Evolutionary conservation across 2,113 vertebrate species (phyloP), one percentile per base, ranked within the genome.

Genomic region (Gopherus evgoodei): DNA sequence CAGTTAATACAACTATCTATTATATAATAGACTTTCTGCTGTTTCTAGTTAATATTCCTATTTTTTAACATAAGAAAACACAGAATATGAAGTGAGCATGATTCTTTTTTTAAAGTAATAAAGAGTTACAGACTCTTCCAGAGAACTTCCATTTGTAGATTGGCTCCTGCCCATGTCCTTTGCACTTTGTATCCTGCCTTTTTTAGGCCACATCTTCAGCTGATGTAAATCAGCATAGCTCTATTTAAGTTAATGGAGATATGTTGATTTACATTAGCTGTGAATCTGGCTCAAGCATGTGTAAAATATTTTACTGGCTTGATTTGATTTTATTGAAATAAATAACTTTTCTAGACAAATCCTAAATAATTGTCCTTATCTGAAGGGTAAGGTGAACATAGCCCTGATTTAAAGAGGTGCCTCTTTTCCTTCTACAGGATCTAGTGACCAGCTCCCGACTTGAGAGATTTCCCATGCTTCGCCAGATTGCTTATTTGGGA

Each of bases 361-460:
- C 75, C 65, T 12, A 54, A 76, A 79, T 44, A 1, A 56, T 62
- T 88, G 88, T 88, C 17, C 54, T 91, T 11, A 54, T 76, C 47
- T 91, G n/a, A 80, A 84, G 16, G 52, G 21, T 2, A 72, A 62
- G 8, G 14, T 31, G 2, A 89, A 91, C 76, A 7, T 53, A 72
- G 82, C 35, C 57, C 25, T 0, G 0, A 35, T 54, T 59, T 88
- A 47, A 81, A 72, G 38, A 49, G 7, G 3, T 21, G 6, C 47
- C 35, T 5, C 2, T 13, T 65, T 31, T 22, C 53, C 47, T 53
- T 49, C 42, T 69, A 1, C 85, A 99, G 99, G 98, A 97, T 83
- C 98, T 99, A 75, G 59, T 99, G 42, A 87, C 62, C 42, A 97
- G 98, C 82, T 96, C 98, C 56, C 98, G 97, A 87, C 90, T 98